phyloP scores from a whole-genome alignment of 2,888 invertebrate genomes.

The Epicampocera succincta region DNA sequence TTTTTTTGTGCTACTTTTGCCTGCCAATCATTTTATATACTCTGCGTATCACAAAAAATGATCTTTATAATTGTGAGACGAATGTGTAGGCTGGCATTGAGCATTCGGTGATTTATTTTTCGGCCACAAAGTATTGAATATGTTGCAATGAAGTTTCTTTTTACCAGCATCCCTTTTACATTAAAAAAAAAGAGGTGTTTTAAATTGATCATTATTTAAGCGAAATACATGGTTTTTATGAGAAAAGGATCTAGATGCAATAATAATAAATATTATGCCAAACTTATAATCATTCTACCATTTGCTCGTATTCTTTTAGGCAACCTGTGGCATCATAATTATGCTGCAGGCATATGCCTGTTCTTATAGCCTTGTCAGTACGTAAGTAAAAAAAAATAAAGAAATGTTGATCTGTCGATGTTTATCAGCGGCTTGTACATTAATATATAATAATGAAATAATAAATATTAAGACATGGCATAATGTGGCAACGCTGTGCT shows the following conservation, averaged over 20 bases:
- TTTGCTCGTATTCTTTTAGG: constrained; percentile 25
- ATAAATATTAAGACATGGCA: no score
- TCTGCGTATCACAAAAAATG: constrained; percentile 19
- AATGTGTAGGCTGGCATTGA: constrained; percentile 44
- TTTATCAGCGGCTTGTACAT: no score
- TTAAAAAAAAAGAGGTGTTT: constrained; percentile 71
- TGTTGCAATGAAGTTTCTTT: not conserved
- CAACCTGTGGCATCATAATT: constrained; percentile 62
- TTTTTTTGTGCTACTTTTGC: constrained; percentile 7
- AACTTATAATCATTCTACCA: constrained; percentile 42
- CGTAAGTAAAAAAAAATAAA: not conserved
- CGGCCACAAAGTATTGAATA: constrained; percentile 7
- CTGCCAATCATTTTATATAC: constrained; percentile 34
- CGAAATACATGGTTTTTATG: constrained; percentile 52
- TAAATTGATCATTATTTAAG: constrained; percentile 72
- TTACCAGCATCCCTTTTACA: not conserved
- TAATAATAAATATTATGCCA: constrained; percentile 72
- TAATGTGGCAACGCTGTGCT: no score
- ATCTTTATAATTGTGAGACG: constrained; percentile 23
- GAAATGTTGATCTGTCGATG: no score
- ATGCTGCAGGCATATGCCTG: not conserved
- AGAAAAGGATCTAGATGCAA: constrained; percentile 70
- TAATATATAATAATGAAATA: no score
- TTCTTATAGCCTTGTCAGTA: not conserved
- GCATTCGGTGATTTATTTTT: constrained; percentile 6